A percentile compares a stretch with the other conserved stretches of the same genome.
Conservation (phyloP, 2,113 vertebrate genomes). For the Corythaeola cristata region DNA sequence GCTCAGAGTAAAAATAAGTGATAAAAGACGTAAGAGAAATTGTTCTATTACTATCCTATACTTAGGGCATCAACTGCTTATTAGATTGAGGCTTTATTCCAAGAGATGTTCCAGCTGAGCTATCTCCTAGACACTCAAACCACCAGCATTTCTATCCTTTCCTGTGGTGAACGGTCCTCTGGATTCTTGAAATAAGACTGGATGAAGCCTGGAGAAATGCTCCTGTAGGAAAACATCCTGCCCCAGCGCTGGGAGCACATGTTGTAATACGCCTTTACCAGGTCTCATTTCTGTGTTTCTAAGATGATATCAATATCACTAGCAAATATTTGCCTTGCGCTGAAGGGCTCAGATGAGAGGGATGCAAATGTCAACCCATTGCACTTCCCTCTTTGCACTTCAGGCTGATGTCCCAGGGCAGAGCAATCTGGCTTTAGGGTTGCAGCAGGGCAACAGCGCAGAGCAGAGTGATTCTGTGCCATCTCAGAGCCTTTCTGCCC, state of each 20-base stretch:
- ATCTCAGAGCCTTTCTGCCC: neutral
- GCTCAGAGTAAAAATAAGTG: neutral
- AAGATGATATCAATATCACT: neutral
- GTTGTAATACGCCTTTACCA: neutral
- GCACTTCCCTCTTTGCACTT: neutral
- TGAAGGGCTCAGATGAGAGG: neutral
- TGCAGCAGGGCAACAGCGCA: neutral
- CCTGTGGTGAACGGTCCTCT: neutral
- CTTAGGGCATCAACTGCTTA: neutral
- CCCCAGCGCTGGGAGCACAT: neutral
- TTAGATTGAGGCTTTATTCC: neutral
- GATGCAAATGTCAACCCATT: neutral
- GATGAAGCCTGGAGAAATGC: neutral
- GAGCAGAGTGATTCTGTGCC: no score
- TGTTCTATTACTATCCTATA: neutral
- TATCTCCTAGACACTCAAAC: neutral
- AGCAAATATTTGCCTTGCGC: neutral
- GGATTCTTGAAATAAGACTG: neutral
- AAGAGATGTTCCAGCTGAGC: neutral
- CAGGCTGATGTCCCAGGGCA: neutral
- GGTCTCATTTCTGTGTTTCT: neutral
- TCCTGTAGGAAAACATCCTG: neutral
- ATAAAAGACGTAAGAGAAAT: neutral
- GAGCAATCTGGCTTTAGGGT: neutral
- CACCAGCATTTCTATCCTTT: neutral